A percentile compares a stretch with the other conserved stretches of the same genome.
Conservation (phyloP, 2,888 invertebrate genomes). For the Euplexia lucipara region DNA sequence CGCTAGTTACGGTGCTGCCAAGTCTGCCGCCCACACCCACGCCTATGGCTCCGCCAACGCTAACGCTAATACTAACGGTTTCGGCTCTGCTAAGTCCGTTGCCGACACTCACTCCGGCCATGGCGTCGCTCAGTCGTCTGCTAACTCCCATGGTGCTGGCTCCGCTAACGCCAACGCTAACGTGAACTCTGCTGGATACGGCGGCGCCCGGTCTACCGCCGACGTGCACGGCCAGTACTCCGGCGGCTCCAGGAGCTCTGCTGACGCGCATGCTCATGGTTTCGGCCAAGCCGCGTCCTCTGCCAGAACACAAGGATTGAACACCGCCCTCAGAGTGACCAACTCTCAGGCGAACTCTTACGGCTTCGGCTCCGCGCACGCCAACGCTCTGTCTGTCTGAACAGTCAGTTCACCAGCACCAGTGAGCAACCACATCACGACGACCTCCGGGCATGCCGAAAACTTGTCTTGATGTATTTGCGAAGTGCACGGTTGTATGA, state of each 20-base stretch:
- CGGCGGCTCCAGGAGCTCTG: conserved; percentile 78
- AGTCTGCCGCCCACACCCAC: conserved; percentile 66
- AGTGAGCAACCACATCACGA: conserved; percentile 84
- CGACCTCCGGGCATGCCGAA: conserved; percentile 76
- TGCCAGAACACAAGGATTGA: conserved; percentile 75
- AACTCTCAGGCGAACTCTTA: conserved; percentile 78
- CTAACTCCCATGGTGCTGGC: conserved; percentile 73
- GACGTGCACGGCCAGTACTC: conserved; percentile 76
- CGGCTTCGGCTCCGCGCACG: conserved; percentile 77
- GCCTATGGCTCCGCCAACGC: conserved; percentile 71
- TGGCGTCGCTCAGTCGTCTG: conserved; percentile 68
- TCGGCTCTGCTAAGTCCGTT: conserved; percentile 68
- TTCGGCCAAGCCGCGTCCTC: conserved; percentile 76
- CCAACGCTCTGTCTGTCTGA: conserved; percentile 79
- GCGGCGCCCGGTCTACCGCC: conserved; percentile 71
- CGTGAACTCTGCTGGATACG: conserved; percentile 67
- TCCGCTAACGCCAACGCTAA: conserved; percentile 73
- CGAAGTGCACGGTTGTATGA: conserved; percentile 71
- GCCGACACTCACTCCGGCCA: conserved; percentile 63
- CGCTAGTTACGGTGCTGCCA: conserved; percentile 62
- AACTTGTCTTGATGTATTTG: conserved; percentile 89
- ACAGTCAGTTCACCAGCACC: conserved; percentile 42
- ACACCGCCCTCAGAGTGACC: conserved; percentile 75
- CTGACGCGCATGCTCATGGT: conserved; percentile 77
- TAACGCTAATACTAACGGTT: conserved; percentile 64